phyloP scores from a whole-genome alignment of 2,113 vertebrate species.

The Archilochus colubris region DNA sequence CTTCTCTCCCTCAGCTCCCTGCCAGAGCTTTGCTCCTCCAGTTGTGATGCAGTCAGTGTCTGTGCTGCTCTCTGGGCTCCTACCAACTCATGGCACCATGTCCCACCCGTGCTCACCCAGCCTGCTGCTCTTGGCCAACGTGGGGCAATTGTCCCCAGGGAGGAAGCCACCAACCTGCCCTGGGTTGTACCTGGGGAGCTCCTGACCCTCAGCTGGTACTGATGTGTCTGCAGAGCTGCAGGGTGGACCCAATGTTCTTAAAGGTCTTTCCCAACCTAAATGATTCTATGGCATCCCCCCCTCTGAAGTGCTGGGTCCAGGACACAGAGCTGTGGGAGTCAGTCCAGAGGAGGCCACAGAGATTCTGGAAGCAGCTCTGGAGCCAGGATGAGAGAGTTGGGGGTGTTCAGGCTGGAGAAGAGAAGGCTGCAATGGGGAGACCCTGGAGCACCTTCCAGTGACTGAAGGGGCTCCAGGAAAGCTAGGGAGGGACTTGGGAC shows the following conservation, averaged over 20 bases:
- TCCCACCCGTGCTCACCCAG: not conserved
- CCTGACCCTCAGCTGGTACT: not conserved
- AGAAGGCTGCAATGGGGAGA: too few species aligned
- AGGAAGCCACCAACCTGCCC: not conserved
- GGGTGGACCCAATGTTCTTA: not conserved
- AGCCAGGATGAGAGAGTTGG: too few species aligned
- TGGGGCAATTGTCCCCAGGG: not conserved
- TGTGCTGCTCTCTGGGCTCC: not conserved
- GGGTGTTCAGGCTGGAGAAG: too few species aligned
- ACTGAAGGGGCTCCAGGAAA: too few species aligned
- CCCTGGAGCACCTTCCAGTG: too few species aligned
- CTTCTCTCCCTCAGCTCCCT: not conserved
- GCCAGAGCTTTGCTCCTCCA: accelerated
- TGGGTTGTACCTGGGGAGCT: not conserved
- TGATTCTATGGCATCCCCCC: too few species aligned
- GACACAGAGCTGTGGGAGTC: too few species aligned
- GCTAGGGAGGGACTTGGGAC: too few species aligned
- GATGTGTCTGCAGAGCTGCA: not conserved
- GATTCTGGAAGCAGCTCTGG: too few species aligned
- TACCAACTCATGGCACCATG: accelerated
- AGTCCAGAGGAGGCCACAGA: not conserved
- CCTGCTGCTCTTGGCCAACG: not conserved
- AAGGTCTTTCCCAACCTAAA: not conserved
- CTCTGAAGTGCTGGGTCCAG: too few species aligned
- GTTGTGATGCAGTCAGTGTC: not conserved